Percentiles rank a stretch among this genome's conserved stretches.
These are phyloP conservation scores for Craseonycteris thonglongyai DNA, from an alignment of 2,113 vertebrate species.

Conservation along the genomic window DNA sequence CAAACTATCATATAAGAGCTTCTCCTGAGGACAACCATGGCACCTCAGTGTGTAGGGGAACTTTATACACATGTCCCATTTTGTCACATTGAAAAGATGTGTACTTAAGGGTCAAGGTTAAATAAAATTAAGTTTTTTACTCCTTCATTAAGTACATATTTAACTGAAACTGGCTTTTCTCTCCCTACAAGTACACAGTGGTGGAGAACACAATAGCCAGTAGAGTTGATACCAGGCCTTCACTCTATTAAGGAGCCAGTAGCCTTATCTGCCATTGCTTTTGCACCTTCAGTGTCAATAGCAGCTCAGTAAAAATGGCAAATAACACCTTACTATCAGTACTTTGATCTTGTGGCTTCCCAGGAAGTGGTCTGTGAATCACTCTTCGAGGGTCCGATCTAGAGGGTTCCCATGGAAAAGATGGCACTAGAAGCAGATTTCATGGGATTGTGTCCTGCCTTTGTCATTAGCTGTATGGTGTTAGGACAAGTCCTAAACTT, in stretches of 20 bases:
- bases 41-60: neutral
- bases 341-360: neutral
- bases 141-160: neutral
- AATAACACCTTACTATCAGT: neutral
- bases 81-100: neutral
- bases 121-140: neutral
- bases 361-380: neutral
- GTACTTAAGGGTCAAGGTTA: neutral
- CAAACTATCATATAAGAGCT: neutral
- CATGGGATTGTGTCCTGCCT: neutral
- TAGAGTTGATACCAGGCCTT: neutral
- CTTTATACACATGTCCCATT: neutral
- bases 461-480: neutral
- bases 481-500: neutral
- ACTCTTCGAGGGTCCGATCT: neutral
- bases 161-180: neutral
- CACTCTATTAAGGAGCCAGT: neutral
- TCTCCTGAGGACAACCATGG: neutral
- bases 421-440: neutral
- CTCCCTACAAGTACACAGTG: accelerated
- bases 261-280: neutral
- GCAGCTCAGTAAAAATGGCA: neutral
- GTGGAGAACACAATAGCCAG: neutral
- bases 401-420: neutral
- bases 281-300: neutral